phyloP scores from a whole-genome alignment of 2,888 invertebrate species.

The Schizaphis graminum region DNA sequence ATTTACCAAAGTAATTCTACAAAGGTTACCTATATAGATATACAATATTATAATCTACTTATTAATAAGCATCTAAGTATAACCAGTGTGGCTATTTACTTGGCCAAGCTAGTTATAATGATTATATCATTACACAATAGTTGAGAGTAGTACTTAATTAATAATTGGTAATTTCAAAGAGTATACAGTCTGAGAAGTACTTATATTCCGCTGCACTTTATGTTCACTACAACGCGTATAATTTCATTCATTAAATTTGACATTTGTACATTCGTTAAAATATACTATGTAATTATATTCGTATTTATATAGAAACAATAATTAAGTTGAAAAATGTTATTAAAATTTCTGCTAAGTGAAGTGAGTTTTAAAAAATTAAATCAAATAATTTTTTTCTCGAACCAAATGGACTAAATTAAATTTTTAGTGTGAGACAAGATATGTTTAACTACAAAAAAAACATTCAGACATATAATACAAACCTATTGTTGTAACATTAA shows the following conservation, averaged over 20 bases:
- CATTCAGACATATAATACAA: not conserved
- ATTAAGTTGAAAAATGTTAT: not conserved
- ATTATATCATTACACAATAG: too few relatives aligned
- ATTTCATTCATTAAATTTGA: too few relatives aligned
- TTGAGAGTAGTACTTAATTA: too few relatives aligned
- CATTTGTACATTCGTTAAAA: too few relatives aligned
- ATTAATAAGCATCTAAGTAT: too few relatives aligned
- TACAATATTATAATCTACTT: not conserved
- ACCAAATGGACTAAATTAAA: not conserved
- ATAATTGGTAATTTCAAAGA: too few relatives aligned
- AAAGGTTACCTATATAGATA: not conserved
- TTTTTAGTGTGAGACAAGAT: not conserved
- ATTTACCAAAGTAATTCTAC: not conserved
- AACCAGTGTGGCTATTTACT: too few relatives aligned
- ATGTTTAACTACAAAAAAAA: not conserved
- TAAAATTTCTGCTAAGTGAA: not conserved
- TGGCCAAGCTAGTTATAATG: too few relatives aligned
- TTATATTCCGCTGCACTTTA: too few relatives aligned
- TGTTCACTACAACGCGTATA: too few relatives aligned
- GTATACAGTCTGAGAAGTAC: too few relatives aligned
- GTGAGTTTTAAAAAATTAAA: not conserved
- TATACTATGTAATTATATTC: not conserved
- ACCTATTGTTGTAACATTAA: not conserved
- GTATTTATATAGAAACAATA: not conserved
- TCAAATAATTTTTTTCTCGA: constrained; percentile 7